Evolutionary conservation across 2,888 invertebrate genomes (phyloP), one percentile per base, ranked within the genome.

Genomic region (Synanthedon myopaeformis): DNA sequence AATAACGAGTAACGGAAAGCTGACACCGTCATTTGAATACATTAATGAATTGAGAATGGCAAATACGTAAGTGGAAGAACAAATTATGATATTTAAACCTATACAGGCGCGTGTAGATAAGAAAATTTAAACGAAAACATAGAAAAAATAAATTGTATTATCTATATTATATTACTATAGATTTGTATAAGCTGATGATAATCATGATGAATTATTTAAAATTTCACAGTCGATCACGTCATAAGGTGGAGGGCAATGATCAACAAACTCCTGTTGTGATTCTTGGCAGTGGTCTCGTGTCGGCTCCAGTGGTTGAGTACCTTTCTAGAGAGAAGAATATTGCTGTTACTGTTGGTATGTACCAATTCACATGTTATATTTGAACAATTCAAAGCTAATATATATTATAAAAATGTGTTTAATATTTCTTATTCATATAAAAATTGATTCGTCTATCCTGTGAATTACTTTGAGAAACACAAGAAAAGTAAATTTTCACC

Each of bases 241-340:
- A 94, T 67, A 95, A 94, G 74, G 90, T 92, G 49, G 92, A 92
- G 64, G 90, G 91, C 11, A 86, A 88, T 48, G 90, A 90, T 48
- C 88, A 89, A 49, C 89, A 91, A 63, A 93, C 92, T 61, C 90
- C 92, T 54, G 94, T 98, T 0, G 89, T 99, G 10, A 93, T 99
- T 3, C 88, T 99, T 11, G 99, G 99, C 0, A 97, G 99, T 42
- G 99, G 99, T 0, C 92, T 95, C 70, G 99, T 99, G 0, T 94
- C 97, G 0, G 94, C 94, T 0, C 99, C 99, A 0, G 89, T 98
- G 1, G 95, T 99, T 0, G 98, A 99, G 74, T 99, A 98, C 84
- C 88, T 99, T 35, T 91, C 95, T 54, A 89, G 96, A 52, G 95
- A 97, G 68, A 90, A 91, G 59, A 92, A 92, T 58, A 88, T 97